These are phyloP conservation scores for Mylabris phalerata DNA, from an alignment of 1,140 invertebrate genomes.

Conservation along the genomic window DNA sequence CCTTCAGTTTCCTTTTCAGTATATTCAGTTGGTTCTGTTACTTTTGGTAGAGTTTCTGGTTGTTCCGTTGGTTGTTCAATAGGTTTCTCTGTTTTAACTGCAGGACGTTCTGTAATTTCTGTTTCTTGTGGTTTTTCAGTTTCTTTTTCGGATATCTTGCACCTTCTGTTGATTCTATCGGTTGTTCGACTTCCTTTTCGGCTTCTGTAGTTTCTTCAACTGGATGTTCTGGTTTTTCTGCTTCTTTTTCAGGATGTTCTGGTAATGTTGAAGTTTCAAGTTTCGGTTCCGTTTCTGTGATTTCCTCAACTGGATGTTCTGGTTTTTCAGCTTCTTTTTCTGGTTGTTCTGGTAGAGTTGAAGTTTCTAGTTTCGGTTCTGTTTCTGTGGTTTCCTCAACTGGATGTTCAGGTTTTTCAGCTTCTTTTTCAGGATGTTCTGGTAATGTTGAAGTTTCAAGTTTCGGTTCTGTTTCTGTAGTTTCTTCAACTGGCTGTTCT, in stretches of 20 bases:
- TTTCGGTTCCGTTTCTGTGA: conserved; percentile 5
- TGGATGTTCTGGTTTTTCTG: no score
- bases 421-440: conserved; percentile 11
- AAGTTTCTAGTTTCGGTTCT: conserved; percentile 6
- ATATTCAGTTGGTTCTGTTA: not conserved
- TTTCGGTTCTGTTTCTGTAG: not conserved
- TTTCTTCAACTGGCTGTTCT: conserved; percentile 4
- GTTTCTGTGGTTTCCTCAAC: conserved; percentile 1
- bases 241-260: not conserved
- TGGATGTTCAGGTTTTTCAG: conserved; percentile 11
- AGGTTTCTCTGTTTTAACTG: not conserved
- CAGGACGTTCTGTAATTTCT: no score
- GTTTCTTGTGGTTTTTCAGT: conserved; percentile 9
- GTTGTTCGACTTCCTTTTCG: not conserved
- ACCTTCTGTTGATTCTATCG: conserved; percentile 6
- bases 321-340: conserved; percentile 9
- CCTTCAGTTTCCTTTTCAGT: conserved; percentile 1
- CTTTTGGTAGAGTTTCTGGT: not conserved
- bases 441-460: not conserved
- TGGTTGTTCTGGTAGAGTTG: not conserved
- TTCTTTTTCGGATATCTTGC: conserved; percentile 7
- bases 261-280: not conserved
- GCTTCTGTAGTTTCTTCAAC: not conserved
- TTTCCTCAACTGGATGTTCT: conserved; percentile 7
- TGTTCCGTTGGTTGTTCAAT: not conserved